Base-by-base conservation (phyloP, 2,113 vertebrate species). In the Halichoeres trimaculatus region DNA sequence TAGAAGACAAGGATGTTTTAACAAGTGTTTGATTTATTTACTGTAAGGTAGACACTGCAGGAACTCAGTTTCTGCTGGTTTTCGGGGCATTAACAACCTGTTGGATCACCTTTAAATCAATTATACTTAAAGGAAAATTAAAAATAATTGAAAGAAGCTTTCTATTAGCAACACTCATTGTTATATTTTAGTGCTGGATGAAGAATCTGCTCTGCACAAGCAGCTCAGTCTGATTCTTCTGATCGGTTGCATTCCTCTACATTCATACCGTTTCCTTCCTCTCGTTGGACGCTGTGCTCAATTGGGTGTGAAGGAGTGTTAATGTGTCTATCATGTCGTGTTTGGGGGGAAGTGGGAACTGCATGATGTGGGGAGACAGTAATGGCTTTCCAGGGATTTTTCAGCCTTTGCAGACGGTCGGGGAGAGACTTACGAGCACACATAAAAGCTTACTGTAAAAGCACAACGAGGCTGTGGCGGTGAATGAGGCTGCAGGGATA, bases 231-330 rank as follows among this genome's bases (percentile, higher is more conserved):
- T 19, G 30, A 51, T 66, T 75, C 70, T 12, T 40, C 55, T 76
- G 78, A 70, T 71, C 58, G 69, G 35, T 68, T 41, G 62, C 60
- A 87, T 86, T 91, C 83, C 76, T 87, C 55, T 10, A 70, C 77
- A 70, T 52, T 69, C 35, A 12, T 1, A 16, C 30, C 10, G 69
- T 76, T 85, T 84, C 80, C 69, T 80, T 79, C 73, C 80, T 57
- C 36, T 72, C 77, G 71, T 70, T 76, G 81, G 80, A 73, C 35
- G 55, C 60, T 60, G 52, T 19, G 70, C 78, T 89, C 83, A 90
- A 87, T 92, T 88, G 81, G 83, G 83, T 90, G 80, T 89, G 79
- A 92, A 88, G 85, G 83, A 72, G 85, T 78, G 82, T 89, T 89
- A 88, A 92, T 91, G 88, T 83, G 83, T 88, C 83, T 67, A 74